These are phyloP conservation scores for Drosophila rhopaloa DNA, from an alignment of 1,140 invertebrate genomes.

Conservation along the genomic window DNA sequence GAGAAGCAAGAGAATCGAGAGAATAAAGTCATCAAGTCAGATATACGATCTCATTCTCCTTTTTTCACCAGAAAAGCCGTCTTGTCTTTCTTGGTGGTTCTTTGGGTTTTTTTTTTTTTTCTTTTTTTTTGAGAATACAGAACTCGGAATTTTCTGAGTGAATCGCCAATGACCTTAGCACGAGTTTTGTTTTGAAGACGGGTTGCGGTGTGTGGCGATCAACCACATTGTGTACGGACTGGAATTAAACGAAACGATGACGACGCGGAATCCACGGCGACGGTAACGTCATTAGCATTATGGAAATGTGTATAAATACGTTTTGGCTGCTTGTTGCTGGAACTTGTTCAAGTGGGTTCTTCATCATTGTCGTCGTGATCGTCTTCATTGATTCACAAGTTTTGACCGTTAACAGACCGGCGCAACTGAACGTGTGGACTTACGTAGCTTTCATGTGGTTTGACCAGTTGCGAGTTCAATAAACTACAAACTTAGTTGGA, in stretches of 20 bases:
- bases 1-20: conserved; percentile 5
- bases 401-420: conserved; percentile 45
- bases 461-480: conserved; percentile 61
- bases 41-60: conserved; percentile 6
- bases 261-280: conserved; percentile 32
- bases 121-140: neutral
- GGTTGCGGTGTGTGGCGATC: neutral
- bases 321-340: conserved; percentile 21
- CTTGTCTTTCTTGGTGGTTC: neutral
- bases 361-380: conserved; percentile 3
- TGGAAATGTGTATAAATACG: conserved; percentile 56
- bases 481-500: conserved; percentile 35
- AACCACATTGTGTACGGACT: neutral
- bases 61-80: conserved; percentile 13
- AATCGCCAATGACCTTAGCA: conserved; percentile 51
- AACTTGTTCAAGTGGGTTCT: conserved; percentile 57
- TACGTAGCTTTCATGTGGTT: conserved; percentile 40
- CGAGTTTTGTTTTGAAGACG: conserved; percentile 2
- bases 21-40: conserved; percentile 26
- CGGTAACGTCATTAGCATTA: conserved; percentile 67
- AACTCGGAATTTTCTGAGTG: conserved; percentile 3
- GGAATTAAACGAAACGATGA: conserved; percentile 50
- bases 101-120: neutral
- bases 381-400: conserved; percentile 33
- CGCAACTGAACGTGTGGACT: conserved; percentile 7